Evolutionary conservation across 2,888 invertebrate species (phyloP).

Genomic region (Stegophylla sp.): DNA sequence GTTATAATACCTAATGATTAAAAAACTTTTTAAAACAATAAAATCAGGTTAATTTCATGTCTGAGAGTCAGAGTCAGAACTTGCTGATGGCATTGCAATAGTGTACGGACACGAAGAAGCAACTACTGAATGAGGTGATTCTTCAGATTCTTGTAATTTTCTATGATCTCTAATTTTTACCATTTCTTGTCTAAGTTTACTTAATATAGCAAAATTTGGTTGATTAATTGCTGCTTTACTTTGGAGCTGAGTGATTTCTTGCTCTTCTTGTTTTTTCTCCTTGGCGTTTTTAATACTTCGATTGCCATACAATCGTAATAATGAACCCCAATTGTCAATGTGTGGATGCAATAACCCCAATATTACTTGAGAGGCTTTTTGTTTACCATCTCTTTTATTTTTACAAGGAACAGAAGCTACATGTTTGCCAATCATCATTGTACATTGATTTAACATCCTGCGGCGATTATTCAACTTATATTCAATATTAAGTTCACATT

Average conservation of each 20-base stretch:
- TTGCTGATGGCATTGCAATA: slow-evolving; percentile 20
- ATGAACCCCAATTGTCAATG: slow-evolving; percentile 91
- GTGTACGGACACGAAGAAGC: slow-evolving; percentile 23
- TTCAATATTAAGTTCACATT: slow-evolving; percentile 85
- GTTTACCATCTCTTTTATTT: slow-evolving; percentile 96
- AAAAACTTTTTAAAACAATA: too few species aligned
- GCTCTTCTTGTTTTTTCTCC: slow-evolving; percentile 90
- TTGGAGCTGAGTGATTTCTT: slow-evolving; percentile 88
- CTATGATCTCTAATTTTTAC: slow-evolving; percentile 72
- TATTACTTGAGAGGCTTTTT: slow-evolving; percentile 92
- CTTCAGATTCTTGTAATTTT: slow-evolving; percentile 22
- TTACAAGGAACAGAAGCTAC: slow-evolving; percentile 88
- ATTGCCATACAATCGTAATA: slow-evolving; percentile 90
- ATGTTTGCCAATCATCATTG: slow-evolving; percentile 93
- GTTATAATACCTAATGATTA: too few species aligned
- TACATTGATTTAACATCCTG: slow-evolving; percentile 91
- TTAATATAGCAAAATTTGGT: slow-evolving; percentile 88
- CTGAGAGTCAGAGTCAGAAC: too few species aligned
- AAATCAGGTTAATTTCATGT: too few species aligned
- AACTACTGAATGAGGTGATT: slow-evolving; percentile 3
- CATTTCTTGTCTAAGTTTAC: slow-evolving; percentile 85
- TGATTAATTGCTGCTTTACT: slow-evolving; percentile 87
- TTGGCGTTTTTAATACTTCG: slow-evolving; percentile 88
- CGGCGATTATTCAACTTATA: slow-evolving; percentile 86
- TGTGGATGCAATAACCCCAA: slow-evolving; percentile 88